These are phyloP conservation scores for Schizotus pectinicornis DNA, from an alignment of 2,888 invertebrate species.

Conservation along the genomic window DNA sequence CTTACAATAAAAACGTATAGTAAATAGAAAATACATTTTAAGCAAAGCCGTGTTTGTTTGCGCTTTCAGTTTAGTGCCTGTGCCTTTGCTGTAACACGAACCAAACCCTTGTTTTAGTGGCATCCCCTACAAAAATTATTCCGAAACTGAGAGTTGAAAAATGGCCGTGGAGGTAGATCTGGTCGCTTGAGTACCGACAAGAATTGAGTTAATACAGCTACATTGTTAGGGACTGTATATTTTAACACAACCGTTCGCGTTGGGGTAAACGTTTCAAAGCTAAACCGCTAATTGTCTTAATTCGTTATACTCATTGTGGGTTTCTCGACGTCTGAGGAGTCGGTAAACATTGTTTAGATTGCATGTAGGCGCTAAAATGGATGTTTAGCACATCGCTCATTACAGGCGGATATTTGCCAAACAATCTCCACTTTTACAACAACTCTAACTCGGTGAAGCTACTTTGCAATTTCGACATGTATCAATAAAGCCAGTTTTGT, in stretches of 20 bases:
- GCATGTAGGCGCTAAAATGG: constrained; percentile 40
- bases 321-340: constrained; percentile 44
- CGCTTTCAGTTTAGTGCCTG: constrained; percentile 43
- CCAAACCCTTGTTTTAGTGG: constrained; percentile 31
- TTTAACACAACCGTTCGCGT: constrained; percentile 44
- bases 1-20: constrained; percentile 47
- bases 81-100: constrained; percentile 44
- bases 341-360: constrained; percentile 48
- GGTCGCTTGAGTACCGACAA: too few species aligned
- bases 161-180: neutral
- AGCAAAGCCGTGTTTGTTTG: constrained; percentile 47
- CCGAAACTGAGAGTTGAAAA: neutral
- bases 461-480: constrained; percentile 1
- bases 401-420: constrained; percentile 23
- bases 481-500: neutral
- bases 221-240: constrained; percentile 34
- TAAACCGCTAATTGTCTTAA: constrained; percentile 52
- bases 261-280: constrained; percentile 47
- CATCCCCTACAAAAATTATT: neutral
- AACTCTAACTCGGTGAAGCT: constrained; percentile 7
- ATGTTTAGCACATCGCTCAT: constrained; percentile 33
- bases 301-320: constrained; percentile 49
- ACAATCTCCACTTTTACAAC: constrained; percentile 17
- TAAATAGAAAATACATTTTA: constrained; percentile 53
- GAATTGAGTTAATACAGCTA: neutral